Base-by-base conservation (phyloP, 2,113 vertebrate species). In the Onychorhynchus coronatus region DNA sequence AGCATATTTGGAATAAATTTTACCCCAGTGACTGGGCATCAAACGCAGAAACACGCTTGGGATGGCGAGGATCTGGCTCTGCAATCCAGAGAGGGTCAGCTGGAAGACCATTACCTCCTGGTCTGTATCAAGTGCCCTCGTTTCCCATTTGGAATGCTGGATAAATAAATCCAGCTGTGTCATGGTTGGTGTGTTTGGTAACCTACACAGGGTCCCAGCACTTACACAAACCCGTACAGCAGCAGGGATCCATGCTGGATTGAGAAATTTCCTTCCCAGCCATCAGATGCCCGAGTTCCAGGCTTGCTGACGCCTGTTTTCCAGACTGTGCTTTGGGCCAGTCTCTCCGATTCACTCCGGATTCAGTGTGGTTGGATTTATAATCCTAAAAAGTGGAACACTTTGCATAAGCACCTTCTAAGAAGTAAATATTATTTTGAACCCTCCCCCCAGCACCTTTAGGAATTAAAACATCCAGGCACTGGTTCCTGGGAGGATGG, bases 401-500 rank as follows among this genome's bases (percentile, higher is more conserved):
- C 76, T 95, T 94, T 92, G 93, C 94, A 93, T 91, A 89, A 95
- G 95, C 95, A 95, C 87, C 94, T 96, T 88, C 41, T 41, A 89
- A 89, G 88, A 92, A 95, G 83, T 92, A 94, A 95, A 94, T 92
- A 92, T 92, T 95, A 41, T 92, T 92, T 95, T 71, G 92, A 90
- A 89, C 46, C 62, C 74, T 85, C 15, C 28, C 52, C 52, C 71
- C 83, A 70, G 59, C 82, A 86, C 67, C 87, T 92, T 91, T 90
- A 88, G 97, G 88, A 91, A 83, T 76, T 81, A 91, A 80, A 88
- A 28, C 93, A 84, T 59, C 89, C 91, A 67, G 85, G 86, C 84
- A 17, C 21, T 47, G 83, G 63, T 59, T 42, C 49, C 77, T 79
- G 77, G 88, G 74, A 93, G 93, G 87, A 88, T 42, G 72, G 74